phyloP scores from a whole-genome alignment of 2,888 invertebrate genomes.

The Galerucella calmariensis region DNA sequence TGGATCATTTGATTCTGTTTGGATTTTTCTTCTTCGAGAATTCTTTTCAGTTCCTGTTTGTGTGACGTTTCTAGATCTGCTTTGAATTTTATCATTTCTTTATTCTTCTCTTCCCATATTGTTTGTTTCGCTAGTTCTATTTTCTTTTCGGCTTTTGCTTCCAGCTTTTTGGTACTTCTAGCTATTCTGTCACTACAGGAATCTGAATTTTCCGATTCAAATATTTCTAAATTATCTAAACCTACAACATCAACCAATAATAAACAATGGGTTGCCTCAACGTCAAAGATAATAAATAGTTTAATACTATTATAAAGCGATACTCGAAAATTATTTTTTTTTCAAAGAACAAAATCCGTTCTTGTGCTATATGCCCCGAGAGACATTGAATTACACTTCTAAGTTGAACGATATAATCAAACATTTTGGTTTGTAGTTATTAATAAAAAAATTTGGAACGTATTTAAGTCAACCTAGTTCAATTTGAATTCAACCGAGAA shows the following conservation, averaged over 20 bases:
- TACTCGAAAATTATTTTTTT: too few species aligned
- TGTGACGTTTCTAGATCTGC: conserved; percentile 61
- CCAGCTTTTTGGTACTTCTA: conserved; percentile 49
- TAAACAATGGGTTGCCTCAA: too few species aligned
- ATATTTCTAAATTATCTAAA: conserved; percentile 46
- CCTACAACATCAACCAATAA: conserved; percentile 34
- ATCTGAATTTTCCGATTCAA: conserved; percentile 48
- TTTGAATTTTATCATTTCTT: conserved; percentile 62
- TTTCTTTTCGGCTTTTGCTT: conserved; percentile 65
- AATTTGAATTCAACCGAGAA: too few species aligned
- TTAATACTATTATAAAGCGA: too few species aligned
- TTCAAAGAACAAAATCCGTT: too few species aligned
- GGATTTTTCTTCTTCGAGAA: conserved; percentile 62
- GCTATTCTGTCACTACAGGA: conserved; percentile 48
- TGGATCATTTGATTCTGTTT: conserved; percentile 59
- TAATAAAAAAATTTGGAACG: too few species aligned
- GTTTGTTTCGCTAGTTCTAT: conserved; percentile 69
- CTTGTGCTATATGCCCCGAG: too few species aligned
- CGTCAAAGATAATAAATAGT: too few species aligned
- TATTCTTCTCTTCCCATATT: conserved; percentile 66
- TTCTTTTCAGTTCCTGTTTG: conserved; percentile 68
- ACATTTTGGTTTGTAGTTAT: too few species aligned
- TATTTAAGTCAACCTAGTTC: too few species aligned
- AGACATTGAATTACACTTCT: too few species aligned
- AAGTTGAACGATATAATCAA: too few species aligned